Evolutionary conservation across 2,113 vertebrate species (phyloP).

Genomic region (Origma solitaria): DNA sequence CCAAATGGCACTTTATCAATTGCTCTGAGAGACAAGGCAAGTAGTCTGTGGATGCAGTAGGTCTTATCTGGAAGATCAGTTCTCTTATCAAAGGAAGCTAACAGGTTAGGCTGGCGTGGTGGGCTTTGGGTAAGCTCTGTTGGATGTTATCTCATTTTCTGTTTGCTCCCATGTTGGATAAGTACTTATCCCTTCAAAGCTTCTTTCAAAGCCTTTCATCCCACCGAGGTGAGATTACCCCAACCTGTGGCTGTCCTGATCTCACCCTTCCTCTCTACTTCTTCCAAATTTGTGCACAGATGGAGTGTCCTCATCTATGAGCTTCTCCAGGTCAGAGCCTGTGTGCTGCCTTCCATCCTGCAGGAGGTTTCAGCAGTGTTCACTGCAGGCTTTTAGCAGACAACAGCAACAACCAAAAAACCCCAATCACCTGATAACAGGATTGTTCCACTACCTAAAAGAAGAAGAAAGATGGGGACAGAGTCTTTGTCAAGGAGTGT

Average conservation of each 20-base stretch:
- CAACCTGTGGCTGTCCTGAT: not conserved
- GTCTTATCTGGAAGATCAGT: not conserved
- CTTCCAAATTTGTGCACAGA: not conserved
- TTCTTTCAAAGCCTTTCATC: conserved; percentile 12
- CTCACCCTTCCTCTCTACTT: not conserved
- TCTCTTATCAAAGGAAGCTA: not conserved
- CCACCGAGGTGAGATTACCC: not conserved
- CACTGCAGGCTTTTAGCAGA: not conserved
- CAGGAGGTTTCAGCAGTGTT: not conserved
- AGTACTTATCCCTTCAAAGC: conserved; percentile 18
- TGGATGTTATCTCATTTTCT: conserved; percentile 23
- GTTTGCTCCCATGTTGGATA: not conserved
- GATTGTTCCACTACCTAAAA: not conserved
- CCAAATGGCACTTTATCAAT: not conserved
- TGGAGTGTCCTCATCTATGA: not conserved
- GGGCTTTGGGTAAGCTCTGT: not conserved
- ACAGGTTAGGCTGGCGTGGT: conserved; percentile 4
- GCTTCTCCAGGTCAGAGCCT: not conserved
- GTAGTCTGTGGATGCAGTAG: not conserved
- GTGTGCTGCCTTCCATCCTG: not conserved
- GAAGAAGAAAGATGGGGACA: not conserved
- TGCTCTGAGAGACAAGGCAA: not conserved
- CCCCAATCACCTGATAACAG: rapidly evolving
- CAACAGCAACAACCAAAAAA: not conserved
- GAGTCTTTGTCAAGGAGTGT: not conserved